These are phyloP conservation scores for Poecile montanus DNA, from an alignment of 2,797 vertebrate species.

Conservation along the genomic window DNA sequence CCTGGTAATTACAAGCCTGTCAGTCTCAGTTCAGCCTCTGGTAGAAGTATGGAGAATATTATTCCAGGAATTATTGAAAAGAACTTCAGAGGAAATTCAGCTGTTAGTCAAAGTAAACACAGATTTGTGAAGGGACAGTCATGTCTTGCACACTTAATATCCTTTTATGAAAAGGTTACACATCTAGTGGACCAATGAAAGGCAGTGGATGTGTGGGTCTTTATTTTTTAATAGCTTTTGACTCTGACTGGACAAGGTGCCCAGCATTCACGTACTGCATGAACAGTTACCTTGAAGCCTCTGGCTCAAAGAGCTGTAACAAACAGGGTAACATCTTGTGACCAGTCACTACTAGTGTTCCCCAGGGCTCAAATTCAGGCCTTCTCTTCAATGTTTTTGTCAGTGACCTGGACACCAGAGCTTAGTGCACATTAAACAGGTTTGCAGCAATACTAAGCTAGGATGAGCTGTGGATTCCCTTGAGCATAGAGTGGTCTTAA, in stretches of 20 bases:
- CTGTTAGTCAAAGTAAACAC: not conserved
- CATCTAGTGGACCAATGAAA: not conserved
- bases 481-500: not conserved
- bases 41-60: not conserved
- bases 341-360: not conserved
- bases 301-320: not conserved
- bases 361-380: not conserved
- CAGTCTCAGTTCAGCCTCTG: not conserved
- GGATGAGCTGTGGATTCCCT: not conserved
- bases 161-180: not conserved
- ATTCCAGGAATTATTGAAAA: not conserved
- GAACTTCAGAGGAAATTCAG: not conserved
- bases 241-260: not conserved
- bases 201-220: not conserved
- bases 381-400: not conserved
- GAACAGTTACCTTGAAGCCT: not conserved
- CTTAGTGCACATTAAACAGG: rapidly evolving
- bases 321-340: not conserved
- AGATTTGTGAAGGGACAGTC: not conserved
- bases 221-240: not conserved
- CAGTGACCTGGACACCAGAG: not conserved
- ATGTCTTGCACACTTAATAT: not conserved
- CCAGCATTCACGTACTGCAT: rapidly evolving
- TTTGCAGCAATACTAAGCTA: not conserved
- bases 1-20: not conserved